Conservation (phyloP, 2,888 invertebrate species). For the Chaitophorus viminalis region DNA sequence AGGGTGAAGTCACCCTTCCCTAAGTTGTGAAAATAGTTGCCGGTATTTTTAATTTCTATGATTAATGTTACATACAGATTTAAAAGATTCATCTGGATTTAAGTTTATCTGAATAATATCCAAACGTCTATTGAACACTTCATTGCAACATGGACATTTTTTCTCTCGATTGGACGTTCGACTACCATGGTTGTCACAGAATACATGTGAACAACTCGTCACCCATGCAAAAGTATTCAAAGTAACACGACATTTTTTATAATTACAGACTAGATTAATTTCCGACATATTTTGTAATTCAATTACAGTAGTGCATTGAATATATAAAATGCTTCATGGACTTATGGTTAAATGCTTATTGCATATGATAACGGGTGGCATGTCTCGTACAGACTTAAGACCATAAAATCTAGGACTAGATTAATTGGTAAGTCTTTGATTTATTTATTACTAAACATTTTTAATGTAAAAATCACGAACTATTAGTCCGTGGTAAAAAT, state of each 20-base stretch:
- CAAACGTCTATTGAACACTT: conserved; percentile 66
- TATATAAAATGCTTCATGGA: background rate
- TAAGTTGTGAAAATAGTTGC: background rate
- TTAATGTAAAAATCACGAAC: background rate
- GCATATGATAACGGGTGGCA: too few species aligned
- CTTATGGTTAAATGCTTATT: too few species aligned
- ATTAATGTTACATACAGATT: conserved; percentile 65
- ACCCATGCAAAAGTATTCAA: conserved; percentile 63
- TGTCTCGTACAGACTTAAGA: too few species aligned
- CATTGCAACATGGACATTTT: conserved; percentile 66
- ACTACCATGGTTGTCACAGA: conserved; percentile 64
- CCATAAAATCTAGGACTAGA: too few species aligned
- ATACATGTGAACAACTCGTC: conserved; percentile 64
- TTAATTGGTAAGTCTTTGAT: background rate
- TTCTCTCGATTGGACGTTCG: conserved; percentile 6
- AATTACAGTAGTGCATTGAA: background rate
- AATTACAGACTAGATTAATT: conserved; percentile 63
- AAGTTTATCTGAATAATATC: conserved; percentile 68
- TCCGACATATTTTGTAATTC: conserved; percentile 53
- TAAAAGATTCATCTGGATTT: conserved; percentile 68
- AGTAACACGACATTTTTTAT: conserved; percentile 63
- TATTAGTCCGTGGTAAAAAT: background rate
- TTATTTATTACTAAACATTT: background rate
- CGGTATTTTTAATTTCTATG: background rate
- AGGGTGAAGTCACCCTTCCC: too few species aligned